Conservation (phyloP, 2,888 invertebrate species). For the Brachypalpus laphriformis region DNA sequence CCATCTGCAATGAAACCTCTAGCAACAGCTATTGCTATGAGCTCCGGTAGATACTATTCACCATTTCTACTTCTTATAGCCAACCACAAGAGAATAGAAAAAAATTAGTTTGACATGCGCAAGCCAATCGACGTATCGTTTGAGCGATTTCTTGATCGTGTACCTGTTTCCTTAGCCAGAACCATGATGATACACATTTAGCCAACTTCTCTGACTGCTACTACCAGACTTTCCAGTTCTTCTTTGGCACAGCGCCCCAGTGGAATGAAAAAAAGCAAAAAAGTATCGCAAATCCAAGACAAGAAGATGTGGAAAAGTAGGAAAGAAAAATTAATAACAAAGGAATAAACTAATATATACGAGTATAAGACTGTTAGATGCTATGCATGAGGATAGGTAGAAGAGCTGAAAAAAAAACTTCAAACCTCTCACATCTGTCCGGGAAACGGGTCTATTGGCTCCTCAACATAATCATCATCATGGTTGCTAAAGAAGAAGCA, state of each 20-base stretch:
- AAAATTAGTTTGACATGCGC: slow-evolving; percentile 9
- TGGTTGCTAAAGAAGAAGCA: slow-evolving; percentile 23
- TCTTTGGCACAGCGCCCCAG: slow-evolving; percentile 57
- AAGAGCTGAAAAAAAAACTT: too few species aligned
- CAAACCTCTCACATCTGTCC: slow-evolving; percentile 20
- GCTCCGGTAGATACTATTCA: background rate
- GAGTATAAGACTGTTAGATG: slow-evolving; percentile 21
- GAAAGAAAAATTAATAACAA: slow-evolving; percentile 57
- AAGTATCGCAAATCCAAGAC: slow-evolving; percentile 15
- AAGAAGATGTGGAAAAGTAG: slow-evolving; percentile 16
- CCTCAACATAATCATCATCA: slow-evolving; percentile 10
- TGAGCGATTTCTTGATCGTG: slow-evolving; percentile 24
- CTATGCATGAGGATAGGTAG: slow-evolving; percentile 25
- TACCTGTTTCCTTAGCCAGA: slow-evolving; percentile 36
- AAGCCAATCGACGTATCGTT: slow-evolving; percentile 3
- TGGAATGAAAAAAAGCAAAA: slow-evolving; percentile 8
- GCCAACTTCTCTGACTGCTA: slow-evolving; percentile 17
- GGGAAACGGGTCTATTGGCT: slow-evolving; percentile 57
- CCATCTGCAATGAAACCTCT: background rate
- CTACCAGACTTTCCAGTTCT: slow-evolving; percentile 58
- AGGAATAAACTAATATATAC: slow-evolving; percentile 52
- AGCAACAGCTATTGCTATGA: background rate
- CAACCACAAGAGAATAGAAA: background rate
- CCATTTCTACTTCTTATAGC: background rate
- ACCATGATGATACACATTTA: slow-evolving; percentile 50